Evolutionary conservation across 1,140 invertebrate genomes (phyloP).

Genomic region (Paralvinella palmiformis): DNA sequence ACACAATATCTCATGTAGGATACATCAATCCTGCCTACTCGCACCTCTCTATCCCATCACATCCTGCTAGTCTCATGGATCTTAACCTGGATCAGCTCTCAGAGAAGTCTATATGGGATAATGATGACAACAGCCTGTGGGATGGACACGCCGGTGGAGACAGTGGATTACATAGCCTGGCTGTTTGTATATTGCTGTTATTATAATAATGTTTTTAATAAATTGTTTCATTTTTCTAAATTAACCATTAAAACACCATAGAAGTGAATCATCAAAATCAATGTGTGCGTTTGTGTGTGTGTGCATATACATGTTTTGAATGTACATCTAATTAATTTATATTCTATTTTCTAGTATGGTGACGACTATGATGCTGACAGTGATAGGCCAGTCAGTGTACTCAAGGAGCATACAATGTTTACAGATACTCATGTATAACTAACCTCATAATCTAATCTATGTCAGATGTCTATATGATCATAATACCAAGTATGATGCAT

Average conservation of each 20-base stretch:
- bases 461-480: too few relatives aligned
- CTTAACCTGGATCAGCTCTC: slow-evolving; percentile 8
- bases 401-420: slow-evolving; percentile 40
- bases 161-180: slow-evolving; percentile 7
- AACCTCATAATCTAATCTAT: too few relatives aligned
- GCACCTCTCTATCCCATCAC: not conserved
- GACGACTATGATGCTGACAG: slow-evolving; percentile 26
- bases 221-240: too few relatives aligned
- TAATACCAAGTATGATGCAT: too few relatives aligned
- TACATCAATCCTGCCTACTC: slow-evolving; percentile 11
- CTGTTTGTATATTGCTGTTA: not conserved
- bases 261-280: not conserved
- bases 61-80: slow-evolving; percentile 5
- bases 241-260: too few relatives aligned
- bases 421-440: slow-evolving; percentile 42
- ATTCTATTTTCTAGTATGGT: slow-evolving; percentile 34
- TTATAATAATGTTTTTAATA: not conserved
- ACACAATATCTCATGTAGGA: not conserved
- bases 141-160: not conserved
- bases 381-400: slow-evolving; percentile 33
- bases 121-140: not conserved
- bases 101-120: not conserved
- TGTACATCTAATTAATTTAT: not conserved
- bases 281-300: not conserved
- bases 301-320: not conserved